Evolutionary conservation across 2,888 invertebrate species (phyloP).

Genomic region (Pseudococcus viburni): DNA sequence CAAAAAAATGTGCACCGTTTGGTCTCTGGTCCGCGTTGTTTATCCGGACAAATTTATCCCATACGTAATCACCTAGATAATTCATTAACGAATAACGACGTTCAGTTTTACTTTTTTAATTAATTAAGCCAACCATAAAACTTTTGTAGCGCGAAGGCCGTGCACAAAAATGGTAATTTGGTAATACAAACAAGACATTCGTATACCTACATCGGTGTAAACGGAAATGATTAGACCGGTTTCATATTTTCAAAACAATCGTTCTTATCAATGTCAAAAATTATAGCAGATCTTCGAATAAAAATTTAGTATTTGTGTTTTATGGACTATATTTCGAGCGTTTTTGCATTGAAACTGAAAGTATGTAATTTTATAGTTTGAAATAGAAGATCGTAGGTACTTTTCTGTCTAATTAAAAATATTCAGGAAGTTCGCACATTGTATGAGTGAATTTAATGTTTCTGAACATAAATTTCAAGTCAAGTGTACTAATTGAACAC

Average conservation of each 20-base stretch:
- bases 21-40: no score
- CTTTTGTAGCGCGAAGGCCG: conserved; percentile 52
- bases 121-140: conserved; percentile 5
- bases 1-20: no score
- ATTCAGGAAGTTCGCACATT: not conserved
- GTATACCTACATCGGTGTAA: not conserved
- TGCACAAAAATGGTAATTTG: not conserved
- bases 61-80: not conserved
- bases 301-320: not conserved
- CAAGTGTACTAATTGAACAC: no score
- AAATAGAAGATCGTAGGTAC: no score
- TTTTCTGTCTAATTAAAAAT: not conserved
- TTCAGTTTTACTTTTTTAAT: conserved; percentile 24
- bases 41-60: not conserved
- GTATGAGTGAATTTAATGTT: not conserved
- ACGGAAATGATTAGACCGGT: conserved; percentile 48
- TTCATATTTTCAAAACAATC: conserved; percentile 15
- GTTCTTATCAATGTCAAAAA: conserved; percentile 26
- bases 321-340: not conserved
- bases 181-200: not conserved
- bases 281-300: not conserved
- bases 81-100: not conserved
- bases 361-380: no score
- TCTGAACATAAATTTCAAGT: no score
- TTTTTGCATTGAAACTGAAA: not conserved